Percentiles rank a stretch among this genome's conserved stretches.
Conservation (phyloP, 1,140 invertebrate species). For the Calycopis cecrops region DNA sequence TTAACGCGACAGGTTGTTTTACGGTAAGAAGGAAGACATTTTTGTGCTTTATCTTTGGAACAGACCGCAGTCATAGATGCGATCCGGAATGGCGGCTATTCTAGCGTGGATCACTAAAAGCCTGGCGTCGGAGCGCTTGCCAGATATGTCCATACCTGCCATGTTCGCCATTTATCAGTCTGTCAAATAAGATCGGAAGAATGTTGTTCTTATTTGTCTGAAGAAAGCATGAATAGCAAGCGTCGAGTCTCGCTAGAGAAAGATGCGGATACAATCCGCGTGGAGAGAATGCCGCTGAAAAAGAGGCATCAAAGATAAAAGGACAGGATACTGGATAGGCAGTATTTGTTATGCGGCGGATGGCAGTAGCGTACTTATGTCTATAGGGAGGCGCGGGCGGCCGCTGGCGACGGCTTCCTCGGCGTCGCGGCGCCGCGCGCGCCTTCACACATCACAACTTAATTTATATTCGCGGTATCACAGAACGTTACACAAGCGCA, state of each 20-base stretch:
- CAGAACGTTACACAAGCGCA: slow-evolving; percentile 72
- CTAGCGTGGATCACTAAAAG: slow-evolving; percentile 52
- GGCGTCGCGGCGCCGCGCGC: slow-evolving; percentile 57
- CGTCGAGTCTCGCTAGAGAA: not conserved
- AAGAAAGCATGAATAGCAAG: slow-evolving; percentile 10
- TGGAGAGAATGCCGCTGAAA: slow-evolving; percentile 37
- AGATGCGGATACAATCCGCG: not conserved
- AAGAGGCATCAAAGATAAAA: slow-evolving; percentile 40
- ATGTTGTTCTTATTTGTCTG: slow-evolving; percentile 2
- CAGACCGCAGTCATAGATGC: slow-evolving; percentile 38
- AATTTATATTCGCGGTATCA: slow-evolving; percentile 76
- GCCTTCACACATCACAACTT: slow-evolving; percentile 75
- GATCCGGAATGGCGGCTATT: slow-evolving; percentile 48
- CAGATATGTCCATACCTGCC: slow-evolving; percentile 40
- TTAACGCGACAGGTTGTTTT: slow-evolving; percentile 66
- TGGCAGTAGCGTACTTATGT: slow-evolving; percentile 66
- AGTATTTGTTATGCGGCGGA: slow-evolving; percentile 52
- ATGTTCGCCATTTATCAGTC: slow-evolving; percentile 24
- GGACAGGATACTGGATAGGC: slow-evolving; percentile 50
- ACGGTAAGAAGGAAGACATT: slow-evolving; percentile 73
- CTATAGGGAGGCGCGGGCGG: slow-evolving; percentile 59
- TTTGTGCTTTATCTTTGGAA: slow-evolving; percentile 66
- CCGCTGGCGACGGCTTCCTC: slow-evolving; percentile 57
- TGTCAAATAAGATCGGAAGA: slow-evolving; percentile 16
- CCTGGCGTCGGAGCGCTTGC: slow-evolving; percentile 31